Conservation (phyloP, 1,140 invertebrate species). For the Zaprionus lachaisei region DNA sequence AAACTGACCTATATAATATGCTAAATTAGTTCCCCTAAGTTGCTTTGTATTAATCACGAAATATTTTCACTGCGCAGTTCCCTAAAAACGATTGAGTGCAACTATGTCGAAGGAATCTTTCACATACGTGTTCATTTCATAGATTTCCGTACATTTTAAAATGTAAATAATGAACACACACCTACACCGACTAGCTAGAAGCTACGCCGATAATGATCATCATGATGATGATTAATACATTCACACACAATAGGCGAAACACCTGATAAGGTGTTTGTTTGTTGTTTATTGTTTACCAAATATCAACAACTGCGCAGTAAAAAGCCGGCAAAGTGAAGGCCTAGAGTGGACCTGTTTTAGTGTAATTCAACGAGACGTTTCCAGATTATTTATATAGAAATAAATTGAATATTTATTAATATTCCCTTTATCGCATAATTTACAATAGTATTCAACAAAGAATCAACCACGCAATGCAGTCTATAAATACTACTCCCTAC, state of each 20-base stretch:
- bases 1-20: not conserved
- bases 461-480: not conserved
- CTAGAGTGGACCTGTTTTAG: conserved; percentile 56
- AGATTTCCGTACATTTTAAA: conserved; percentile 25
- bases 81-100: not conserved
- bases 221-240: conserved; percentile 48
- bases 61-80: not conserved
- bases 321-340: conserved; percentile 59
- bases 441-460: not conserved
- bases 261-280: conserved; percentile 59
- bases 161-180: conserved; percentile 11
- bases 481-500: not conserved
- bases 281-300: conserved; percentile 70
- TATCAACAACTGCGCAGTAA: conserved; percentile 66
- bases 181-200: not conserved
- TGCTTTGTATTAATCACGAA: not conserved
- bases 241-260: conserved; percentile 39
- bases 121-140: conserved; percentile 17
- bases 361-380: not conserved
- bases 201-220: conserved; percentile 1
- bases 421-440: not conserved
- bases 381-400: not conserved
- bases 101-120: not conserved
- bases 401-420: not conserved
- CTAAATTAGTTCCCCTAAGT: not conserved